Evolutionary conservation across 1,140 invertebrate species (phyloP), one percentile per base, ranked within the genome.

Genomic region (Dinothrombium tinctorium): DNA sequence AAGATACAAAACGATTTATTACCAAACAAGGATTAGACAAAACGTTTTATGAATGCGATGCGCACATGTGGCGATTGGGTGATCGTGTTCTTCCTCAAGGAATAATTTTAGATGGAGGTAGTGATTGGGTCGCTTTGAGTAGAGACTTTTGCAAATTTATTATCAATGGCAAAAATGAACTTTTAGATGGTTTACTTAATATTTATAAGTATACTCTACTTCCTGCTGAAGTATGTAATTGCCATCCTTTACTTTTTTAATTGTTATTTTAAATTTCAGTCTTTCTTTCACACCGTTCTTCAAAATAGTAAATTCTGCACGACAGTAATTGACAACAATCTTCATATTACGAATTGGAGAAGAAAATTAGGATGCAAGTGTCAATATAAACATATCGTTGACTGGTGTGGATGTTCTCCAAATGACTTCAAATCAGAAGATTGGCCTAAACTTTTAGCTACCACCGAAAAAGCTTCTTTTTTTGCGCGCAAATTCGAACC

Each of bases 321-420:
- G 33, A 76, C 74, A 6, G 84, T 90, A 52, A 68, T 92, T 7
- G 86, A 94, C 61, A 94, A 94, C 60, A 96, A 99, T 64, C 65
- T 99, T 22, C 86, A 92, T 54, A 71, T 95, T 9, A 96, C 90
- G 2, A 96, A 98, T 62, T 99, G 92, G 92, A 86, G 87, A 50
- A 67, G 92, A 23, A 83, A 83, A 55, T 68, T 90, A 40, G 92
- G 92, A 0, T 98, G 92, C 57, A 87, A 94, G 55, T 98, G 92
- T 59, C 90, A 95, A 58, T 84, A 89, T 56, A 87, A 87, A 54
- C 80, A 94, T 55, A 74, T 98, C 1, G 92, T 98, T 0, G 92
- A 98, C 60, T 99, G 92, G 92, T 98, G 92, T 59, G 92, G 92
- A 3, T 98, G 92, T 58, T 94, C 86, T 41, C 92, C 92, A 0